Evolutionary conservation across 2,888 invertebrate species (phyloP), one percentile per base, ranked within the genome.

Genomic region (Sabellastarte sp.): DNA sequence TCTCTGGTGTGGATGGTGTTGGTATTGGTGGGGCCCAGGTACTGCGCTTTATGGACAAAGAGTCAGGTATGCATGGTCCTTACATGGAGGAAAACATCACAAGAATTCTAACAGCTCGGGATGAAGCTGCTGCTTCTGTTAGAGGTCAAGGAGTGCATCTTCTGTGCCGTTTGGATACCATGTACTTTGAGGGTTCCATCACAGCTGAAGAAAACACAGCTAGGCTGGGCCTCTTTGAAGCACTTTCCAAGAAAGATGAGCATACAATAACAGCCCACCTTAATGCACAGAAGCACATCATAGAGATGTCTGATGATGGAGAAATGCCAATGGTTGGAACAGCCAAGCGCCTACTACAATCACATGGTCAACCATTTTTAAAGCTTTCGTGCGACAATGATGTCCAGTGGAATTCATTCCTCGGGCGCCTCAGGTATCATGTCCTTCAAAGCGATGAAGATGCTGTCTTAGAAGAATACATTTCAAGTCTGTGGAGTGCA

Each of bases 71-170:
- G 74, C 74, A 74, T 56, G 74, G 74, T 1, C 74, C 73, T 2
- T 74, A 74, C 66, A 74, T 66, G 57, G 74, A 74, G 50, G 74
- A 74, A 63, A 74, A 74, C 64, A 74, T 74, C 32, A 70, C 74
- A 4, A 59, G 64, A 33, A 74, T 74, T 41, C 60, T 74, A 50
- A 53, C 55, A 56, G 69, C 63, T 32, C 63, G 73, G 50, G 73
- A 74, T 57, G 69, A 70, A 15, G 74, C 74, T 26, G 71, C 72
- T 1, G 57, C 62, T 31, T 68, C 69, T 4, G 52, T 69, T n/a
- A 63, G 73, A 0, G 73, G 73, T 3, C 60, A 66, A 29, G 74
- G 71, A 2, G 74, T 73, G 15, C 63, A 70, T 20, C 53, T 74
- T 5, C 67, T 74, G 29, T 69, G 68, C 51, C 65, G 71, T 5